These are phyloP conservation scores for Dicycla oo DNA, from an alignment of 2,888 invertebrate genomes.

Conservation along the genomic window DNA sequence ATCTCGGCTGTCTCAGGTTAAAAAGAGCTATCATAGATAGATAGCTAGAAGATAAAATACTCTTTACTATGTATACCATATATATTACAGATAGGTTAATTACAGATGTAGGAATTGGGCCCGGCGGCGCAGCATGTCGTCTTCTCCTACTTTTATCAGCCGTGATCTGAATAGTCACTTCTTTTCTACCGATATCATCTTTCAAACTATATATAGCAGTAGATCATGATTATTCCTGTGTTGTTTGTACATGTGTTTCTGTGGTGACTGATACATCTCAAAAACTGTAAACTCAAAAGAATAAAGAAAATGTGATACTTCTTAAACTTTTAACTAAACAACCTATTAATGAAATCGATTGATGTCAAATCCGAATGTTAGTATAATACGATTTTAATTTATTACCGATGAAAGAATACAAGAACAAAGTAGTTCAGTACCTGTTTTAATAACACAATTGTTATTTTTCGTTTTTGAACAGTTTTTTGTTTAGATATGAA, in stretches of 20 bases:
- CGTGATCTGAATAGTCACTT: too few species aligned
- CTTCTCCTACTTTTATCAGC: too few species aligned
- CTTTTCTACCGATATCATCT: not conserved
- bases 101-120: too few species aligned
- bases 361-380: constrained; percentile 37
- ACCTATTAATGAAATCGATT: constrained; percentile 23
- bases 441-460: not conserved
- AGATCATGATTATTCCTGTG: not conserved
- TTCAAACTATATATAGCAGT: not conserved
- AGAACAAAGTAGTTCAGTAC: constrained; percentile 26
- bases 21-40: too few species aligned
- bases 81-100: too few species aligned
- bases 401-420: constrained; percentile 4
- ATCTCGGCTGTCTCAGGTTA: too few species aligned
- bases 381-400: constrained; percentile 23
- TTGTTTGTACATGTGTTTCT: not conserved
- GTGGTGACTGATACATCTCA: not conserved
- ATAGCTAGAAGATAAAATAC: too few species aligned
- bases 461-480: not conserved
- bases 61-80: too few species aligned
- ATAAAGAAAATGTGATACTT: constrained; percentile 12
- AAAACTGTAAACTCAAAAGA: not conserved
- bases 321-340: constrained; percentile 17
- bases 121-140: too few species aligned
- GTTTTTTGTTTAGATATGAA: constrained; percentile 1